phyloP scores from a whole-genome alignment of 2,888 invertebrate species.

The Parthenolecanium corni region DNA sequence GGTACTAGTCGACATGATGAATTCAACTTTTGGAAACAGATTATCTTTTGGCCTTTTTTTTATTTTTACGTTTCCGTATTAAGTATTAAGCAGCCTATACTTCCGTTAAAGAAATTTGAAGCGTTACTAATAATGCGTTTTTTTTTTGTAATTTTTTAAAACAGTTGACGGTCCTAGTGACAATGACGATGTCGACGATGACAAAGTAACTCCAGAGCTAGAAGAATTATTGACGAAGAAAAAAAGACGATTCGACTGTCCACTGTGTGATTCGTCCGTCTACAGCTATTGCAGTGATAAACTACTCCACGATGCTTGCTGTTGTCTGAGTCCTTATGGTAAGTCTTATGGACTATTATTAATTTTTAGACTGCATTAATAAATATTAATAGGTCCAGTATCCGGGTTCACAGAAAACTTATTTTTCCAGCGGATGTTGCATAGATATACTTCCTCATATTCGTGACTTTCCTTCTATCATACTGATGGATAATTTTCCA shows the following conservation, averaged over 20 bases:
- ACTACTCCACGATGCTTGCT: constrained; percentile 63
- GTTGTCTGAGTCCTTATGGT: constrained; percentile 50
- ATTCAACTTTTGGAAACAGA: too few relatives aligned
- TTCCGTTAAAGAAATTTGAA: too few relatives aligned
- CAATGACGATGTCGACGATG: constrained; percentile 16
- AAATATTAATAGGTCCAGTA: background rate
- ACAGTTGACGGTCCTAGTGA: constrained; percentile 12
- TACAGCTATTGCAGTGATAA: constrained; percentile 65
- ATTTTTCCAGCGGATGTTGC: background rate
- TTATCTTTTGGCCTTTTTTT: too few relatives aligned
- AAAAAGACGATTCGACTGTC: constrained; percentile 42
- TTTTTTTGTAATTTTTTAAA: background rate
- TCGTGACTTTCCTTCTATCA: too few relatives aligned
- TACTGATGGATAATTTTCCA: too few relatives aligned
- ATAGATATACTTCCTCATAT: background rate
- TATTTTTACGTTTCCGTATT: too few relatives aligned
- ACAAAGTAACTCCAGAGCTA: constrained; percentile 5
- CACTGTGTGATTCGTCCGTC: constrained; percentile 63
- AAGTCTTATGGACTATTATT: constrained; percentile 33
- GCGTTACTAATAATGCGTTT: too few relatives aligned
- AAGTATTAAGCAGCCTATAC: too few relatives aligned
- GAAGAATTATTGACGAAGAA: constrained; percentile 22
- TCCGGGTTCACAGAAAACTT: background rate
- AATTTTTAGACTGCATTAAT: background rate
- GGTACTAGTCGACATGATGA: too few relatives aligned